Conservation (phyloP, 1,140 invertebrate genomes). For the Gonioctena quinquepunctata region DNA sequence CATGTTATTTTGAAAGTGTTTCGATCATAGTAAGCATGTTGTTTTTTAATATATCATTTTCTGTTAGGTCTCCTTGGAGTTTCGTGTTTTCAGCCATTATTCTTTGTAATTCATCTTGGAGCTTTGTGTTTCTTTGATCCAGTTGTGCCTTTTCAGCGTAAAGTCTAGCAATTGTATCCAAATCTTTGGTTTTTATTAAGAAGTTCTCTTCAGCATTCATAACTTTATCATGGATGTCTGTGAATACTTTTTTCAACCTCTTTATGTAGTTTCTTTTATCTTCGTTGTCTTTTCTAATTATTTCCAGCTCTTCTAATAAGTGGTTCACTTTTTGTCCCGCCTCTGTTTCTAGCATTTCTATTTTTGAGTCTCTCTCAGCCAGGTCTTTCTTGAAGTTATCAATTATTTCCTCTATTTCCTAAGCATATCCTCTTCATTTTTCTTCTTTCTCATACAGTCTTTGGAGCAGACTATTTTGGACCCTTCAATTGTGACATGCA, state of each 20-base stretch:
- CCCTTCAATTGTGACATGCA: not conserved
- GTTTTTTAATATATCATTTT: not conserved
- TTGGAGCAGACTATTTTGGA: not conserved
- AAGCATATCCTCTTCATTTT: not conserved
- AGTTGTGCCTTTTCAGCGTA: not conserved
- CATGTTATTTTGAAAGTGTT: not conserved
- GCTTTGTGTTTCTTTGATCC: not conserved
- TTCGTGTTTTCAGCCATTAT: not conserved
- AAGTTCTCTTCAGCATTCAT: not conserved
- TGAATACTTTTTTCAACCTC: not conserved
- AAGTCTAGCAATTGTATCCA: not conserved
- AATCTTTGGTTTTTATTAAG: not conserved
- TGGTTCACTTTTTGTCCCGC: not conserved
- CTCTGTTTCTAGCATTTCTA: not conserved
- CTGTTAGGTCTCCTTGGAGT: not conserved
- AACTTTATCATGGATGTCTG: not conserved
- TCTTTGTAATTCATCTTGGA: not conserved
- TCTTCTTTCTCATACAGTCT: not conserved
- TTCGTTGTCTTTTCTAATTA: not conserved
- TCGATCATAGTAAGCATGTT: not conserved
- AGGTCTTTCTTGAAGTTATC: not conserved
- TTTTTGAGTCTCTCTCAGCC: not conserved
- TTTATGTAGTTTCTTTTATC: not conserved
- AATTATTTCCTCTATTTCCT: not conserved
- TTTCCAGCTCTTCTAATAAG: not conserved